A percentile compares a stretch with the other conserved stretches of the same genome.
Evolutionary conservation across 1,140 invertebrate species (phyloP).

Genomic region (Platyscapa corneri): DNA sequence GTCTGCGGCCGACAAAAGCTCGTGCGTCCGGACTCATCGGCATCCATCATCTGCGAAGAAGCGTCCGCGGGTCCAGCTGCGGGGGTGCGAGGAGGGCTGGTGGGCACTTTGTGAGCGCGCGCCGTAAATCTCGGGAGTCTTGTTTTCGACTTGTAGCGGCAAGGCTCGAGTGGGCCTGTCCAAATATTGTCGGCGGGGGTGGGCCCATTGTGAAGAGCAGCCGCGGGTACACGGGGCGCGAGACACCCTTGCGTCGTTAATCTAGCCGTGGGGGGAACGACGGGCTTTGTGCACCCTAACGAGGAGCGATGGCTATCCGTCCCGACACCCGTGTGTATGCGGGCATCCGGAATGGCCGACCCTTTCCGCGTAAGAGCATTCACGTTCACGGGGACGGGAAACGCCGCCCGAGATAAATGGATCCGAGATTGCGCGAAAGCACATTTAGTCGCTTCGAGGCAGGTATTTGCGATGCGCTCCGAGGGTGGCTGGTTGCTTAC

Average conservation of each 20-base stretch:
- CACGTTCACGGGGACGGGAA: not conserved
- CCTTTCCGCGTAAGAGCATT: not conserved
- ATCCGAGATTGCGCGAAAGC: not conserved
- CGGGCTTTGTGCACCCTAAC: slow-evolving; percentile 11
- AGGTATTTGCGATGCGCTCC: not conserved
- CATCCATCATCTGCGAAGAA: slow-evolving; percentile 3
- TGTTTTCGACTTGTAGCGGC: not conserved
- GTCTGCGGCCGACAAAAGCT: not conserved
- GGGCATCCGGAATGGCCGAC: not conserved
- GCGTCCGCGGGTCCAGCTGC: not conserved
- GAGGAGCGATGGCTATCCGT: not conserved
- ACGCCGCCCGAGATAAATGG: not conserved
- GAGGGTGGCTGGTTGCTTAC: not conserved
- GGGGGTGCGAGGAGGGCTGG: not conserved
- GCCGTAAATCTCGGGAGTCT: slow-evolving; percentile 22
- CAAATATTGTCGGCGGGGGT: slow-evolving; percentile 63
- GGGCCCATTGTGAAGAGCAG: slow-evolving; percentile 20
- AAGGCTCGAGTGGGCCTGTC: slow-evolving; percentile 58
- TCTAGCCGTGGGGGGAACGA: not conserved
- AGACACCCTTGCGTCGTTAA: not conserved
- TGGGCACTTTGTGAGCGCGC: not conserved
- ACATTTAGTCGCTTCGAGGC: not conserved
- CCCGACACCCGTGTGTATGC: not conserved
- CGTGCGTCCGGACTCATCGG: not conserved
- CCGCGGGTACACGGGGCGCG: slow-evolving; percentile 24